A percentile compares a stretch with the other conserved stretches of the same genome.
Evolutionary conservation across 2,113 vertebrate genomes (phyloP).

Genomic region (Paradoxurus hermaphroditus): DNA sequence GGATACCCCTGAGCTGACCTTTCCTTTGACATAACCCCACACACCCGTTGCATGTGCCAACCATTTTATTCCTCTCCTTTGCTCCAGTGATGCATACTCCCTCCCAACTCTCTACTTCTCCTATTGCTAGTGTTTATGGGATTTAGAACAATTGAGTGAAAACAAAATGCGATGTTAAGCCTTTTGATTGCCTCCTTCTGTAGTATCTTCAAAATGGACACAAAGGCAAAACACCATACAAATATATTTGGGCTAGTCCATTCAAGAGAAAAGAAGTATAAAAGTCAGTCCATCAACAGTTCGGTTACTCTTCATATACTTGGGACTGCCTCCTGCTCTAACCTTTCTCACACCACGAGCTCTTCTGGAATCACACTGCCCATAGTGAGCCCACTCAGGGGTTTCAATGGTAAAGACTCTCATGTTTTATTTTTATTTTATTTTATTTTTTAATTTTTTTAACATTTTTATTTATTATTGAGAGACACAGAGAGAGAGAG

Average conservation of each 20-base stretch:
- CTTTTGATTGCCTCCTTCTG: background rate
- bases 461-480: too few relatives aligned
- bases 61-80: background rate
- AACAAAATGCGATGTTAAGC: background rate
- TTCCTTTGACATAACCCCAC: too few relatives aligned
- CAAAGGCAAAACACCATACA: background rate
- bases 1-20: background rate
- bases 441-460: too few relatives aligned
- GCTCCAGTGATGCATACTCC: background rate
- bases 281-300: background rate
- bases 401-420: background rate
- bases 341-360: background rate
- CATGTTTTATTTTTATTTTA: too few relatives aligned
- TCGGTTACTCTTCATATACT: background rate
- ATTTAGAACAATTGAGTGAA: background rate
- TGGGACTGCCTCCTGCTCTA: background rate
- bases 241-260: background rate
- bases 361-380: background rate
- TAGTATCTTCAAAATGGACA: background rate
- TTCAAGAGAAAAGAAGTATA: background rate
- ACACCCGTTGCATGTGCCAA: fast-evolving
- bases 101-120: background rate
- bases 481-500: too few relatives aligned
- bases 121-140: background rate
- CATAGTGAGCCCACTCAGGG: fast-evolving